Conservation (phyloP, 2,888 invertebrate genomes). For the Agriopis leucophaearia region DNA sequence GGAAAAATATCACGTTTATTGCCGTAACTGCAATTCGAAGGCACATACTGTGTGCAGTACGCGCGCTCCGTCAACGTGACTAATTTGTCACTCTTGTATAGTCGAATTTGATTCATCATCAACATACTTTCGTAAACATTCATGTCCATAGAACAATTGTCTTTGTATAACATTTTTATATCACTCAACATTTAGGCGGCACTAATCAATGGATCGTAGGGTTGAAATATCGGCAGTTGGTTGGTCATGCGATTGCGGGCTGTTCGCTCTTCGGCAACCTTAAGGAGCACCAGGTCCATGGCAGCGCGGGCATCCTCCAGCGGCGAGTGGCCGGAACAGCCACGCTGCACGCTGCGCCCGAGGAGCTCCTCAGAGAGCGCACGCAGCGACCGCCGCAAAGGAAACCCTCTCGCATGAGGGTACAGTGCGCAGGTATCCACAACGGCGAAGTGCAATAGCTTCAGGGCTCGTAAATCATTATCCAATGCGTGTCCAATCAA, state of each 20-base stretch:
- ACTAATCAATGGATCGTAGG: slow-evolving; percentile 79
- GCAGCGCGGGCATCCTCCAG: slow-evolving; percentile 96
- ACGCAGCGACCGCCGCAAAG: slow-evolving; percentile 93
- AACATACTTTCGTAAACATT: slow-evolving; percentile 55
- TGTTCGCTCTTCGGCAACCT: slow-evolving; percentile 82
- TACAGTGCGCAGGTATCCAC: slow-evolving; percentile 96
- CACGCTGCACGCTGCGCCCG: slow-evolving; percentile 93
- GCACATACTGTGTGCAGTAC: slow-evolving; percentile 79
- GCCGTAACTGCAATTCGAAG: slow-evolving; percentile 82
- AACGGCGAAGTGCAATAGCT: slow-evolving; percentile 92
- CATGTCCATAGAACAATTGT: slow-evolving; percentile 72
- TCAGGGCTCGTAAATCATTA: slow-evolving; percentile 95
- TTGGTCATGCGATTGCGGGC: slow-evolving; percentile 58
- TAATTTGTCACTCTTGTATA: slow-evolving; percentile 65
- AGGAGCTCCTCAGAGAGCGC: slow-evolving; percentile 91
- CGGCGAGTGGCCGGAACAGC: slow-evolving; percentile 93
- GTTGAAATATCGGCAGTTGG: slow-evolving; percentile 71
- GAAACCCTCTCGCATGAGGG: slow-evolving; percentile 94
- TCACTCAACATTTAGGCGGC: slow-evolving; percentile 74
- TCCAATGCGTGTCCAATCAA: slow-evolving; percentile 98
- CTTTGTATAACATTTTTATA: slow-evolving; percentile 52
- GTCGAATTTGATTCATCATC: slow-evolving; percentile 59
- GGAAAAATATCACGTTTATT: slow-evolving; percentile 85
- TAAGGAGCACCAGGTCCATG: slow-evolving; percentile 95
- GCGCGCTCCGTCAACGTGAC: slow-evolving; percentile 85